phyloP scores from a whole-genome alignment of 2,113 vertebrate genomes.

The Peromyscus leucopus region DNA sequence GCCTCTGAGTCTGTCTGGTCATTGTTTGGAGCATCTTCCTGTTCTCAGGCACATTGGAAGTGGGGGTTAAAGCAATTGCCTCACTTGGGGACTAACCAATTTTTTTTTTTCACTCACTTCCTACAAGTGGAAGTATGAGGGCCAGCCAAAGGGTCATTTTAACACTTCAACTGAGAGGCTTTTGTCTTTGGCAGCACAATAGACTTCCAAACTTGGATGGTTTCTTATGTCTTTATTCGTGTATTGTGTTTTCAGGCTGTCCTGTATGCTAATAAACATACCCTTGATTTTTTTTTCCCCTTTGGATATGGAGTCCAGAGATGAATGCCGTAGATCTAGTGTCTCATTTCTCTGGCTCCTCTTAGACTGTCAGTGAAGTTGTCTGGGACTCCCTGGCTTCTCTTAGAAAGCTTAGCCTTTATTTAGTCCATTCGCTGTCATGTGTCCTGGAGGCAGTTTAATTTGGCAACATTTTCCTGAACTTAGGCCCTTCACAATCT shows the following conservation, averaged over 20 bases:
- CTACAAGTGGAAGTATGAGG: not conserved
- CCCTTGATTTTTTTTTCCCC: not conserved
- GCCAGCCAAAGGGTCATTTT: conserved; percentile 2
- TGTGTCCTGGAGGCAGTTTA: not conserved
- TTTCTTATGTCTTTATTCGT: not conserved
- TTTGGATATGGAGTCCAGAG: not conserved
- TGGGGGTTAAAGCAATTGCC: not conserved
- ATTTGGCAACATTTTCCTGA: not conserved
- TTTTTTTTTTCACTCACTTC: not conserved
- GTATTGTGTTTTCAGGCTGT: not conserved
- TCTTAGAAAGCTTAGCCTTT: not conserved
- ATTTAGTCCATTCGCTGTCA: not conserved
- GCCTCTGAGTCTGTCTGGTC: not conserved
- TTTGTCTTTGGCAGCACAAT: conserved; percentile 1
- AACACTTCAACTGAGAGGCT: not conserved
- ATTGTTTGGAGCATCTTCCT: conserved; percentile 5
- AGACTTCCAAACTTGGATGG: not conserved
- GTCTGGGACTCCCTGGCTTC: not conserved
- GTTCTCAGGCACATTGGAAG: not conserved
- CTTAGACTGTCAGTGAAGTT: not conserved
- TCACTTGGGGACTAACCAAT: not conserved
- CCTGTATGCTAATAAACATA: conserved; percentile 17
- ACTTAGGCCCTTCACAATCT: not conserved
- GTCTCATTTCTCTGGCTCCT: not conserved
- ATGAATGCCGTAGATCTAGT: not conserved